These are phyloP conservation scores for Jacana jacana DNA, from an alignment of 2,113 vertebrate species.

Conservation along the genomic window DNA sequence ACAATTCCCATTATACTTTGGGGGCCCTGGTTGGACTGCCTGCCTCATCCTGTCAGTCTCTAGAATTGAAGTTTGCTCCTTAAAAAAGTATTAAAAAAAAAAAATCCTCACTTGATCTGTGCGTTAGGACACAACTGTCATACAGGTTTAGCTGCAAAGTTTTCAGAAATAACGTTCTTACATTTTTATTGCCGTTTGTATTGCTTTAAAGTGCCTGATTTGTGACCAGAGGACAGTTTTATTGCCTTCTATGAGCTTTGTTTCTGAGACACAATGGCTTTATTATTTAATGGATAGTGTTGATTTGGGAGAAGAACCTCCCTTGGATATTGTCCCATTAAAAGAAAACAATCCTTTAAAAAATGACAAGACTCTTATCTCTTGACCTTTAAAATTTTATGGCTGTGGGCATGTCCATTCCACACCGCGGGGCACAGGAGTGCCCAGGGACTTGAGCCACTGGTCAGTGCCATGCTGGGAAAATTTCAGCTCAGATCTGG, in stretches of 20 bases:
- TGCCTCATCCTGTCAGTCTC: not conserved
- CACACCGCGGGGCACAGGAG: not conserved
- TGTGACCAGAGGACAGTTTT: slow-evolving; percentile 19
- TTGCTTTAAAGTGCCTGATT: slow-evolving; percentile 22
- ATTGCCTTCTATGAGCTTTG: not conserved
- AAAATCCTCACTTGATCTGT: not conserved
- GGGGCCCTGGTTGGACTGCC: not conserved
- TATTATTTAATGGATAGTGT: not conserved
- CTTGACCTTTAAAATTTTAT: not conserved
- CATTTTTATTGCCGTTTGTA: not conserved
- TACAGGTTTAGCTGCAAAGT: not conserved
- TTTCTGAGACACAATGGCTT: not conserved
- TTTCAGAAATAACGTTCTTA: not conserved
- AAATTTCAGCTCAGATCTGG: not conserved
- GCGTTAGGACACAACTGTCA: not conserved
- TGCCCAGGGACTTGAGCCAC: not conserved
- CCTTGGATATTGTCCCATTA: not conserved
- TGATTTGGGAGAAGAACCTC: slow-evolving; percentile 13
- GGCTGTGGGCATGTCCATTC: not conserved
- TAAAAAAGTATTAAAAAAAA: not conserved
- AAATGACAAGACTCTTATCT: not conserved
- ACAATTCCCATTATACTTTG: not conserved
- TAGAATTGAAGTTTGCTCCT: not conserved
- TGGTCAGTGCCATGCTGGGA: not conserved
- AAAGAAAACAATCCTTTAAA: not conserved